Conservation (phyloP, 2,888 invertebrate genomes). For the Drosophila affinis region DNA sequence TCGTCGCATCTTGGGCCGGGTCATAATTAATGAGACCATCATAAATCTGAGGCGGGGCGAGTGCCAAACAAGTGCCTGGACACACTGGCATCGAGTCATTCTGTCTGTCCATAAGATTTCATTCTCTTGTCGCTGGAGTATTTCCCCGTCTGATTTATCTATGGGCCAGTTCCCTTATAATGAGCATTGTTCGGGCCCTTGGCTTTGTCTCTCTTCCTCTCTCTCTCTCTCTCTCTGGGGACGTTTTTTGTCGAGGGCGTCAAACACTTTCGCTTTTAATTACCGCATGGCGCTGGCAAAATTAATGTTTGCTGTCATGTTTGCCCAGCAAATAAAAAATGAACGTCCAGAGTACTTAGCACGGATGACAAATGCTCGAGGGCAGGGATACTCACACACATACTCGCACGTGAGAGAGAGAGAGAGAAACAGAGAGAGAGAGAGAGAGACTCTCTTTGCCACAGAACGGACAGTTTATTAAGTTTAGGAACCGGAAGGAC, state of each 20-base stretch:
- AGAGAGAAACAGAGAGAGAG: conserved; percentile 15
- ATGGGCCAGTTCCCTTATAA: background rate
- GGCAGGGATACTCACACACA: conserved; percentile 26
- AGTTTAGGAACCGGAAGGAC: conserved; percentile 41
- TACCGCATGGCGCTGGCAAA: conserved; percentile 59
- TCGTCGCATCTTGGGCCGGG: conserved; percentile 29
- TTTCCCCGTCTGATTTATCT: background rate
- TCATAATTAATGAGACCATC: conserved; percentile 75
- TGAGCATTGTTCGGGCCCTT: conserved; percentile 9
- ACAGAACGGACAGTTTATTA: conserved; percentile 63
- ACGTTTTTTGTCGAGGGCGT: conserved; percentile 36
- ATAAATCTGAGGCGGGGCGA: conserved; percentile 61
- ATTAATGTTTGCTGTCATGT: conserved; percentile 79
- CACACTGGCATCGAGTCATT: background rate
- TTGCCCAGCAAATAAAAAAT: conserved; percentile 47
- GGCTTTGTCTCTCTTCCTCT: background rate
- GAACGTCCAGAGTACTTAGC: conserved; percentile 53
- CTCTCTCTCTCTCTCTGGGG: background rate
- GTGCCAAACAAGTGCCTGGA: conserved; percentile 19
- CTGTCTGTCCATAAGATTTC: background rate
- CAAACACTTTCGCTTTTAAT: conserved; percentile 79
- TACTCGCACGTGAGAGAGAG: conserved; percentile 28
- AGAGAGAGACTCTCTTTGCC: conserved; percentile 13
- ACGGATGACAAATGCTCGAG: conserved; percentile 72
- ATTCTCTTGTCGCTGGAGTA: conserved; percentile 8